These are phyloP conservation scores for Drosophila ohnishii DNA, from an alignment of 1,140 invertebrate genomes.

Conservation along the genomic window DNA sequence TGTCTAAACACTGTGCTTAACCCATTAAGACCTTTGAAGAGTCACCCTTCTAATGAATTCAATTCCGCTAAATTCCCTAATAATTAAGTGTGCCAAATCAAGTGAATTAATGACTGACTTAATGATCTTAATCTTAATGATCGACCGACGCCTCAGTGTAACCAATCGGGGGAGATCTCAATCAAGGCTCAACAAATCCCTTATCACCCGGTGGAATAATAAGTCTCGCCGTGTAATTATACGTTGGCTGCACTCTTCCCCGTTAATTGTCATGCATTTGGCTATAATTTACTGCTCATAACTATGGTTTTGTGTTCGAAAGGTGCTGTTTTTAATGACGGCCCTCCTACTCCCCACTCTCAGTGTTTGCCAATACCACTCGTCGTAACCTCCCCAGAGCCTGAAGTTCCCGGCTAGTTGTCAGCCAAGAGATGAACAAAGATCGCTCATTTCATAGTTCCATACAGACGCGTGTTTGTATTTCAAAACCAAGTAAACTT, in stretches of 20 bases:
- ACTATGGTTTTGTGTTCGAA: conserved; percentile 43
- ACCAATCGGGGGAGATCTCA: conserved; percentile 32
- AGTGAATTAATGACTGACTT: conserved; percentile 25
- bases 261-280: conserved; percentile 42
- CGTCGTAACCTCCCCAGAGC: not conserved
- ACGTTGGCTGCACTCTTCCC: conserved; percentile 20
- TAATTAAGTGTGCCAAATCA: conserved; percentile 11
- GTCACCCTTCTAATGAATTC: conserved; percentile 5
- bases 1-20: too few species aligned
- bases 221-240: conserved; percentile 35
- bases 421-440: conserved; percentile 28
- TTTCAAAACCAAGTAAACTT: conserved; percentile 33
- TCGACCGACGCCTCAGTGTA: conserved; percentile 16
- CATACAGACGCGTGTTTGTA: conserved; percentile 28
- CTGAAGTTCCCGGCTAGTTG: conserved; percentile 9
- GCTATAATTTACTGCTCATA: conserved; percentile 45
- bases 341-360: conserved; percentile 2
- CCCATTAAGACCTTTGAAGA: conserved; percentile 9
- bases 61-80: conserved; percentile 4
- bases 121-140: conserved; percentile 21
- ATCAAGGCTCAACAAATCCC: conserved; percentile 21
- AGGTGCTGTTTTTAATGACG: conserved; percentile 46
- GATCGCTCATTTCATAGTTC: conserved; percentile 22
- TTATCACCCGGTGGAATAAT: conserved; percentile 29
- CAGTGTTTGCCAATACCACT: conserved; percentile 29